These are phyloP conservation scores for Hippoglossus hippoglossus DNA, from an alignment of 2,797 vertebrate species.

Conservation along the genomic window DNA sequence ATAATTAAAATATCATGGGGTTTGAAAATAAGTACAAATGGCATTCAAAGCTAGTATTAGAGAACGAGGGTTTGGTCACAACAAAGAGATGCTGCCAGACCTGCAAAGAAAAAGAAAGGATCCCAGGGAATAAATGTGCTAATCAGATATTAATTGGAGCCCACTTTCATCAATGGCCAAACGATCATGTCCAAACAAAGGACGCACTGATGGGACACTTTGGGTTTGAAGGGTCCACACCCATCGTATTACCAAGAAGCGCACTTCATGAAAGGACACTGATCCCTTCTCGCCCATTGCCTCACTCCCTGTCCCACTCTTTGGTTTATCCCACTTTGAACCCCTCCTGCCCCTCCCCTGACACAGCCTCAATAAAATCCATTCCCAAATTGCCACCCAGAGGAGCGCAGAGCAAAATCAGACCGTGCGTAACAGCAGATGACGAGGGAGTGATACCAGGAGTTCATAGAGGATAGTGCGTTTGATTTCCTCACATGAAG, in stretches of 20 bases:
- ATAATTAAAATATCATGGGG: background rate
- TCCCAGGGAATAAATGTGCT: background rate
- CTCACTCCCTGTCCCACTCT: constrained; percentile 27
- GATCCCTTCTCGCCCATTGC: constrained; percentile 20
- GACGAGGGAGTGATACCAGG: background rate
- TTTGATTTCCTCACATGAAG: background rate
- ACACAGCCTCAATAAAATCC: constrained; percentile 57
- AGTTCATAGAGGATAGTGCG: background rate
- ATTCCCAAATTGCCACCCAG: constrained; percentile 36
- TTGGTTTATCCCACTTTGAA: constrained; percentile 48
- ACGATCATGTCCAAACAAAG: constrained; percentile 36
- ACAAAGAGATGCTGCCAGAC: constrained; percentile 22
- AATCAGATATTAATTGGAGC: constrained; percentile 13
- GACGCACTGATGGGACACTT: constrained; percentile 31
- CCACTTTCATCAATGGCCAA: constrained; percentile 23
- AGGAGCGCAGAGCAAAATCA: constrained; percentile 33
- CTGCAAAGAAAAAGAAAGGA: background rate
- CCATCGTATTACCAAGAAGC: constrained; percentile 42
- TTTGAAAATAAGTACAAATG: constrained; percentile 25
- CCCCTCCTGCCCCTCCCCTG: constrained; percentile 67
- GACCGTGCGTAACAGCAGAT: constrained; percentile 11
- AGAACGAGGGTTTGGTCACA: constrained; percentile 14
- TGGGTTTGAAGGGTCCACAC: constrained; percentile 18
- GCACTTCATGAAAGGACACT: constrained; percentile 38
- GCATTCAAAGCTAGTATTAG: constrained; percentile 32